These are phyloP conservation scores for Astreopora myriophthalma DNA, from an alignment of 64 coral and sea anemone species.

Conservation along the genomic window DNA sequence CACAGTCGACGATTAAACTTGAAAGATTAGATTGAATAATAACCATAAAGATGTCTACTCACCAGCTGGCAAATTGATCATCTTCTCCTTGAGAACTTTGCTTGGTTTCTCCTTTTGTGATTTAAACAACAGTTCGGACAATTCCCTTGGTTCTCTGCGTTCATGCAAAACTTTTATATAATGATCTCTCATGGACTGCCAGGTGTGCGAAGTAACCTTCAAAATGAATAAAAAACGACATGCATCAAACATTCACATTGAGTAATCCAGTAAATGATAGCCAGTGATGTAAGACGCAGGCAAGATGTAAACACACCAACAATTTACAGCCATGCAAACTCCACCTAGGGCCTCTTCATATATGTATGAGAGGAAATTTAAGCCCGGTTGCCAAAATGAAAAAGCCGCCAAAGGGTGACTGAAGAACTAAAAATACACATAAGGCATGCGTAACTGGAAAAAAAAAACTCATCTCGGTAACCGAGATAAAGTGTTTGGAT, in stretches of 20 bases:
- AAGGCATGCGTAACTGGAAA: no score
- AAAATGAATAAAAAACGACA: background rate
- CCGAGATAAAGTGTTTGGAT: no score
- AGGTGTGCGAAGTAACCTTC: constrained; percentile 25
- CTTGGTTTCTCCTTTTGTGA: background rate
- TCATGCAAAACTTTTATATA: constrained; percentile 13
- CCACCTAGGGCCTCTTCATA: no score
- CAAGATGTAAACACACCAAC: no score
- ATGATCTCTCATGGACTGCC: constrained; percentile 36
- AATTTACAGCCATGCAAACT: background rate
- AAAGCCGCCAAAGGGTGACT: no score
- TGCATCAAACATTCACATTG: background rate
- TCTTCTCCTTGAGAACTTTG: background rate
- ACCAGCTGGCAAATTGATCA: background rate
- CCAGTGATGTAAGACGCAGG: background rate
- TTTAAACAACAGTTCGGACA: background rate
- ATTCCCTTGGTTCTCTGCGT: background rate
- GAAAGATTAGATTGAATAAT: no score
- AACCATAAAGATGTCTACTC: no score
- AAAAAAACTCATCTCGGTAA: no score
- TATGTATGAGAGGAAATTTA: no score
- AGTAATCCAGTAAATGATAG: background rate
- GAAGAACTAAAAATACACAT: no score
- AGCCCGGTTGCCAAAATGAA: no score
- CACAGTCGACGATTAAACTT: no score